Conservation (phyloP, 1,140 invertebrate species). For the Polyergus mexicanus region DNA sequence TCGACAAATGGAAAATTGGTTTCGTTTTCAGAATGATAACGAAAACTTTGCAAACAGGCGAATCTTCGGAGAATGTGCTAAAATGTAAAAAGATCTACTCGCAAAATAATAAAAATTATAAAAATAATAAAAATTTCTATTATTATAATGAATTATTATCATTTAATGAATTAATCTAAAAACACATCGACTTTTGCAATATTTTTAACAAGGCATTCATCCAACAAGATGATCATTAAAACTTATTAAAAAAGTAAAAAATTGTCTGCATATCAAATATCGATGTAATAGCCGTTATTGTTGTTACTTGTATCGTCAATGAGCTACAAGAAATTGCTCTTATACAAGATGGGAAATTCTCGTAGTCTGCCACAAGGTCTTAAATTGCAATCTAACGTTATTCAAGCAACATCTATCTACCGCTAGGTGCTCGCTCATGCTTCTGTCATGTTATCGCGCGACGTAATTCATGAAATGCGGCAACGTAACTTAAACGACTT, state of each 20-base stretch:
- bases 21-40: conserved; percentile 43
- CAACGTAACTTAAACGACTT: conserved; percentile 12
- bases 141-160: conserved; percentile 2
- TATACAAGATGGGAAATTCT: conserved; percentile 27
- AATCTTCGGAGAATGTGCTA: neutral
- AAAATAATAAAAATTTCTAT: too few relatives aligned
- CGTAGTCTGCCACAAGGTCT: conserved; percentile 1
- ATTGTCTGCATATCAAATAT: conserved; percentile 5
- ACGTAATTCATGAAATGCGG: neutral
- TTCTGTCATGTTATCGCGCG: neutral
- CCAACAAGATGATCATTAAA: neutral
- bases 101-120: too few relatives aligned
- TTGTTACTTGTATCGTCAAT: conserved; percentile 4
- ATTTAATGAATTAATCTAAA: neutral
- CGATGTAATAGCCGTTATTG: neutral
- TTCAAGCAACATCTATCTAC: conserved; percentile 8
- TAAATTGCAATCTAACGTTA: conserved; percentile 9
- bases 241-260: too few relatives aligned
- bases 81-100: neutral
- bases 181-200: neutral
- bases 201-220: neutral
- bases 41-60: conserved; percentile 23
- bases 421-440: conserved; percentile 3
- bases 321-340: conserved; percentile 3
- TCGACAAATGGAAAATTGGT: conserved; percentile 57